A percentile compares a stretch with the other conserved stretches of the same genome.
phyloP scores from a whole-genome alignment of 2,113 vertebrate species.

The Malurus elegans region DNA sequence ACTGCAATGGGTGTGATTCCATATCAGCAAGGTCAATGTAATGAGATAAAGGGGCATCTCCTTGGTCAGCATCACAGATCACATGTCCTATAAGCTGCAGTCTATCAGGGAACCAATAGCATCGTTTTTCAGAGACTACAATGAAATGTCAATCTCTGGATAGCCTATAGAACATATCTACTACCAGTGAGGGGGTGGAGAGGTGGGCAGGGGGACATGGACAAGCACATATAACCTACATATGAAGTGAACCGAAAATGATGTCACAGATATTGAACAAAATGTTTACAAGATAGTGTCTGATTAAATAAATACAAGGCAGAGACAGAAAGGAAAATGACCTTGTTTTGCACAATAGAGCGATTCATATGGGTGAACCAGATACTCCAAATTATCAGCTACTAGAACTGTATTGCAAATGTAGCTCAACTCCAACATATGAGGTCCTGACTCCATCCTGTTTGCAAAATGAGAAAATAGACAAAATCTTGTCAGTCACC shows the following conservation, averaged over 20 bases:
- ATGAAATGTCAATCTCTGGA: not conserved
- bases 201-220: not conserved
- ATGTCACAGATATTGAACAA: conserved; percentile 32
- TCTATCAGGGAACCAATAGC: not conserved
- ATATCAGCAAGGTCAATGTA: not conserved
- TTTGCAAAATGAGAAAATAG: not conserved
- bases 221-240: conserved; percentile 29
- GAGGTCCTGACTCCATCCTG: not conserved
- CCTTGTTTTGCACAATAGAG: conserved; percentile 1
- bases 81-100: not conserved
- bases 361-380: not conserved
- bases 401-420: not conserved
- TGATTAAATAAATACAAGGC: conserved; percentile 3
- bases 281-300: not conserved
- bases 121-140: not conserved
- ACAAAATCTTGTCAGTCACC: not conserved
- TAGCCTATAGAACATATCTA: not conserved
- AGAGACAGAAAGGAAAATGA: not conserved
- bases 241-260: conserved; percentile 53
- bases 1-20: not conserved
- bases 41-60: not conserved
- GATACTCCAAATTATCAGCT: not conserved
- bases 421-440: not conserved
- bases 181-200: not conserved
- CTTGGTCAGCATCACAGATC: not conserved